phyloP scores from a whole-genome alignment of 2,888 invertebrate species.

The Apotomis capreana region DNA sequence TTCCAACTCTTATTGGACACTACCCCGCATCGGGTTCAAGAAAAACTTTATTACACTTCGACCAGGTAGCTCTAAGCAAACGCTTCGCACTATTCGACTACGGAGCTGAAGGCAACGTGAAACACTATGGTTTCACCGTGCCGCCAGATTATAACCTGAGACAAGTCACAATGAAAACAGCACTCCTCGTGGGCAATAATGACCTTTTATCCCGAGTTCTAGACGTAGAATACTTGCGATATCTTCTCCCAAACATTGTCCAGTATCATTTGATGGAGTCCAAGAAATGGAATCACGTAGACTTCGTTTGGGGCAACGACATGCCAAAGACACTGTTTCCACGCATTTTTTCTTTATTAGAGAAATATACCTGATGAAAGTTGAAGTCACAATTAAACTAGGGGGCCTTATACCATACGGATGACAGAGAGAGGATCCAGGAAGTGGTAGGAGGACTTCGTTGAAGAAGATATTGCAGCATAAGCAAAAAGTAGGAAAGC shows the following conservation, averaged over 20 bases:
- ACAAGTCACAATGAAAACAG: conserved; percentile 48
- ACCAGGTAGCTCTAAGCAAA: conserved; percentile 47
- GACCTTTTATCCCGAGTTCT: conserved; percentile 33
- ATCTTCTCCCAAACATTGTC: conserved; percentile 38
- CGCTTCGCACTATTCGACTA: conserved; percentile 45
- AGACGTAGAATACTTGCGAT: conserved; percentile 41
- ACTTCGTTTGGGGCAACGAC: conserved; percentile 41
- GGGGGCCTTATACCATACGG: too few relatives aligned
- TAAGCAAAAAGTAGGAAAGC: too few relatives aligned
- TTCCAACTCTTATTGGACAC: conserved; percentile 45
- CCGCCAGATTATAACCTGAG: conserved; percentile 52
- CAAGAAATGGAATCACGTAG: conserved; percentile 40
- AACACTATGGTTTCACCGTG: conserved; percentile 12
- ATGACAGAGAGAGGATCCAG: too few relatives aligned
- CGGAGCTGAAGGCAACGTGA: conserved; percentile 18
- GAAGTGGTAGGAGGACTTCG: too few relatives aligned
- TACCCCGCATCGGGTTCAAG: conserved; percentile 50
- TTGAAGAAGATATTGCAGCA: too few relatives aligned
- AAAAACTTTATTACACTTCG: conserved; percentile 52
- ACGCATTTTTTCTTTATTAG: conserved; percentile 25
- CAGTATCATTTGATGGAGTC: conserved; percentile 36
- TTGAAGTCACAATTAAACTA: not conserved
- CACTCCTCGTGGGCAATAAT: conserved; percentile 36
- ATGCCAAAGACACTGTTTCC: conserved; percentile 33
- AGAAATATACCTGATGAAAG: conserved; percentile 16